These are phyloP conservation scores for Manis crassicaudata DNA, from an alignment of 2,797 vertebrate genomes.

Conservation along the genomic window DNA sequence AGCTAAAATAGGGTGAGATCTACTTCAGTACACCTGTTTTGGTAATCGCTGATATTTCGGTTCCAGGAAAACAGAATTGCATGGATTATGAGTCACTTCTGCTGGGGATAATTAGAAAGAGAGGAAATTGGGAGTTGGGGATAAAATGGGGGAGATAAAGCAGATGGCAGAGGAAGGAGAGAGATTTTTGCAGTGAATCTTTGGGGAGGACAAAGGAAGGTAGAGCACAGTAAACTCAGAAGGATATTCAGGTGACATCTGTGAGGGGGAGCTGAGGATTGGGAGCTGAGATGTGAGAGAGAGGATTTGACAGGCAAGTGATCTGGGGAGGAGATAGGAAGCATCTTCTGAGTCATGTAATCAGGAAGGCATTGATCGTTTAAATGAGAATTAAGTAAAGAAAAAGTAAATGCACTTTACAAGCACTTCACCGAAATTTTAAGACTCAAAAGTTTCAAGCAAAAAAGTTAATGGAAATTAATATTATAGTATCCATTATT, in stretches of 20 bases:
- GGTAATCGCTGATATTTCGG: conserved; percentile 48
- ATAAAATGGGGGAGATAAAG: conserved; percentile 52
- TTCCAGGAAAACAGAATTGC: conserved; percentile 56
- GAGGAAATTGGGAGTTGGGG: conserved; percentile 66
- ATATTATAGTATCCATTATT: background rate
- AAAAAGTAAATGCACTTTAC: conserved; percentile 23
- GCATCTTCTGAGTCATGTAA: conserved; percentile 56
- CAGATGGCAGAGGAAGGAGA: conserved; percentile 69
- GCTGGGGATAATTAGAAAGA: conserved; percentile 70
- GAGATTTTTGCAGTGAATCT: conserved; percentile 49
- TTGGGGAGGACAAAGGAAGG: conserved; percentile 64
- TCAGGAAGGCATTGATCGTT: conserved; percentile 63
- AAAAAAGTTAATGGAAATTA: conserved; percentile 42
- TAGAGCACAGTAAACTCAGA: conserved; percentile 28
- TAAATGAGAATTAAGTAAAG: conserved; percentile 47
- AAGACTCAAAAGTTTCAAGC: conserved; percentile 42
- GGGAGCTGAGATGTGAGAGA: background rate
- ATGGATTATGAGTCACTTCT: conserved; percentile 69
- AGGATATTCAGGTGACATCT: conserved; percentile 76
- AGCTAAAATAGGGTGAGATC: conserved; percentile 21
- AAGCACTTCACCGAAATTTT: conserved; percentile 33
- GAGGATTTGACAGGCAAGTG: conserved; percentile 18
- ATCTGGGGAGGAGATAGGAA: background rate
- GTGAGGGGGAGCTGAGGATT: conserved; percentile 56
- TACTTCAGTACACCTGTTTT: conserved; percentile 59